Percentiles rank a stretch among this genome's conserved stretches.
Conservation (phyloP, 2,797 vertebrate genomes). For the Crocodylus rhombifer region DNA sequence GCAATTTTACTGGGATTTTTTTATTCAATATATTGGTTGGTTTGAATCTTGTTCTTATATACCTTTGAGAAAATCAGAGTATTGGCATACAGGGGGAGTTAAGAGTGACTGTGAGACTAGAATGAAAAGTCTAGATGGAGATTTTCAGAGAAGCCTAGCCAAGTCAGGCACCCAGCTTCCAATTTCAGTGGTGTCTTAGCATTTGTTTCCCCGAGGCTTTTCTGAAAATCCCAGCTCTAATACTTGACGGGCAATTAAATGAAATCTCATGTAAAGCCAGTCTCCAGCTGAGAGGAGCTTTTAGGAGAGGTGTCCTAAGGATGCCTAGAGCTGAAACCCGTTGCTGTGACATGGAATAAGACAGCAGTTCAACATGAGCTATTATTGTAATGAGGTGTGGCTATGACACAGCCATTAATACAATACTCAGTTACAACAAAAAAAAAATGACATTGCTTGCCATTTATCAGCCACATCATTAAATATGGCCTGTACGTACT, state of each 20-base stretch:
- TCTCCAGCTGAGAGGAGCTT: not conserved
- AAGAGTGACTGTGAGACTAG: not conserved
- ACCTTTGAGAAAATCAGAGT: not conserved
- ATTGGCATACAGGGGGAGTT: not conserved
- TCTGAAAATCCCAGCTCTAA: not conserved
- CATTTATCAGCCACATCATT: constrained; percentile 41
- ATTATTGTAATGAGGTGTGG: not conserved
- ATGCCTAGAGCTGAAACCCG: constrained; percentile 42
- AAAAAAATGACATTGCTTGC: constrained; percentile 26
- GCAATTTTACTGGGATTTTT: constrained; percentile 31
- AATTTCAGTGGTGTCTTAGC: not conserved
- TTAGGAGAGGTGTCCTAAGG: constrained; percentile 16
- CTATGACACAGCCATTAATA: constrained; percentile 8
- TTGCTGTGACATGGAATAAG: constrained; percentile 28
- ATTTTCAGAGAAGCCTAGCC: constrained; percentile 17
- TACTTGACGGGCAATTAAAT: not conserved
- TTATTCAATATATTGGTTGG: not conserved
- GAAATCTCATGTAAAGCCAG: not conserved
- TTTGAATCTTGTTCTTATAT: not conserved
- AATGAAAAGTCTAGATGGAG: not conserved
- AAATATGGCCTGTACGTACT: constrained; percentile 35
- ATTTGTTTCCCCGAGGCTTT: not conserved
- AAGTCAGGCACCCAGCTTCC: not conserved
- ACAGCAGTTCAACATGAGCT: constrained; percentile 7
- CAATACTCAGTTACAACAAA: not conserved